Base-by-base conservation (phyloP, 2,113 vertebrate species). In the Callorhinus ursinus region DNA sequence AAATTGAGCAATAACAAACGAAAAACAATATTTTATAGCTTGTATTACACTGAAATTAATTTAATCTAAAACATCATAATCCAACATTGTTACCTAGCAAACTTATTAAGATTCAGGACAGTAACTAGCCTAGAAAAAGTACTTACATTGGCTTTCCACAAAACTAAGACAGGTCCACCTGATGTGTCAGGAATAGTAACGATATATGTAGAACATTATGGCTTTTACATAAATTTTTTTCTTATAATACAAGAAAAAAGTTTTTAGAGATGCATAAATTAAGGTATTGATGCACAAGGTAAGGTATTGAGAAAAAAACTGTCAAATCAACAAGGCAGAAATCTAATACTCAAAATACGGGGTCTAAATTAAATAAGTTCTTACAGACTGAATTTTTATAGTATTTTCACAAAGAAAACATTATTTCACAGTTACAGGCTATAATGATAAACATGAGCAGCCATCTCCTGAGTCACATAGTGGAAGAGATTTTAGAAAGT, bases 101-200 rank as follows among this genome's bases (percentile, higher is more conserved):
- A 46, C 93, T 97, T 87, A 95, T 98, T 98, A 97, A 98, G 61
- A 98, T 98, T 97, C 98, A 96, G 86, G 87, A 46, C 65, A 92
- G 89, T 76, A 92, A 93, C 42, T 98, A 98, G 89, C 97, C 98
- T 98, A 98, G 97, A 98, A 98, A 98, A 98, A 96, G 95, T 80
- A 96, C 95, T 97, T 96, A 91, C 71, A 74, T 86, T 93, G 93
- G 49, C 82, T 97, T 85, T 91, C 71, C 65, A 82, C 85, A 97
- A 89, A 97, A 95, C 91, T 91, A 96, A 97, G 97, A 82, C 71
- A 89, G 33, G 59, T 96, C 79, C 31, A 96, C 72, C 76, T 71
- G 81, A 95, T 96, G 96, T 95, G 97, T 80, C 81, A 93, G 49
- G 97, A 98, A 98, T 98, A 97, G 72, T 59, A 97, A 98, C 89